Base-by-base conservation (phyloP, 2,888 invertebrate genomes). In the Agrypnus murinus region DNA sequence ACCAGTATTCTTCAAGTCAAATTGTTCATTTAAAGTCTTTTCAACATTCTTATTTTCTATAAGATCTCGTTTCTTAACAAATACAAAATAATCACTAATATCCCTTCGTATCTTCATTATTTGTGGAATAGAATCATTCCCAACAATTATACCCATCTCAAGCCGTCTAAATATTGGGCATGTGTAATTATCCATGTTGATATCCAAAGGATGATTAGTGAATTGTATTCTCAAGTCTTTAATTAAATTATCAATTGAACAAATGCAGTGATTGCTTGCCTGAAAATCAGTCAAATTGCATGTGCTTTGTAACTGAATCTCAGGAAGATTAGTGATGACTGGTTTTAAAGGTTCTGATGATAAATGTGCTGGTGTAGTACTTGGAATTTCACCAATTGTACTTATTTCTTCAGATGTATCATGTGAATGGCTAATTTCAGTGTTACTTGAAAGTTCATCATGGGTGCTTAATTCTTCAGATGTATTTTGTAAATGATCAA, bases 241-340 rank as follows among this genome's bases (percentile, higher is more conserved):
- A 5, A 80, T 71, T 55, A 79, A 59, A 53, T 68, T 76, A 57
- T 81, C 79, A 0, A 81, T 72, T 2, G 79, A 79, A 48, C 81
- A 80, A 40, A 80, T 73, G 48, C 80, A 81, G 57, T 74, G 69
- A 38, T 79, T 75, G 63, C 74, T 72, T 0, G 48, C 12, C 5
- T 69, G 46, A 63, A 69, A 77, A 55, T 77, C 78, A 0, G 66
- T 58, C 9, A 62, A 32, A 19, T 48, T 73, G 43, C 78, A 78
- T 1, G 70, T 67, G 10, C 72, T 50, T 50, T 57, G 31, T 66
- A 70, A 12, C 59, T 55, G 46, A 64, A 55, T 9, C 10, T 46
- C 40, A 38, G 69, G 36, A 25, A 36, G 15, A 9, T 50, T 48
- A 5, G 43, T 45, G 9, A 59, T 14, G 14, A 19, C 10, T 4